Evolutionary conservation across 2,797 vertebrate species (phyloP).

Genomic region (Melanotaenia pygmaea): DNA sequence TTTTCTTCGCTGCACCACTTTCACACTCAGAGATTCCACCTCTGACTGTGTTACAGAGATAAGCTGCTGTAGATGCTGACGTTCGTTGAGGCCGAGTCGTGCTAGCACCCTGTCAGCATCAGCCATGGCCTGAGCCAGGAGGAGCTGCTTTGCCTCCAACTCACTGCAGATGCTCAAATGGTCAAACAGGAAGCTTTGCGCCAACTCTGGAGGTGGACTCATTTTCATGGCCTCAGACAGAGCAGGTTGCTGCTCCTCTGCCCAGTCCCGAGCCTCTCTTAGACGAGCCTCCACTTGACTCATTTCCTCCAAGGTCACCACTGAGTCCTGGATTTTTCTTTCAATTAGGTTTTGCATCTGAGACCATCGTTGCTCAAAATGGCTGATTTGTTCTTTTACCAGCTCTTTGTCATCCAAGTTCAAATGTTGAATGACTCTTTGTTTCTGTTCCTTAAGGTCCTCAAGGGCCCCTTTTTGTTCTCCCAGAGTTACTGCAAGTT

Average conservation of each 20-base stretch:
- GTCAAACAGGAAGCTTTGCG: conserved; percentile 92
- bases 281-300: conserved; percentile 86
- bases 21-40: conserved; percentile 86
- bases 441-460: conserved; percentile 92
- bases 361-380: conserved; percentile 94
- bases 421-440: conserved; percentile 90
- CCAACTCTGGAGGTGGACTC: conserved; percentile 92
- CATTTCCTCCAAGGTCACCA: conserved; percentile 91
- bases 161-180: conserved; percentile 94
- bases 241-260: conserved; percentile 90
- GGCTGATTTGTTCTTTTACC: conserved; percentile 92
- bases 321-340: conserved; percentile 90
- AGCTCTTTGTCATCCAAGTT: conserved; percentile 94
- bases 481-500: conserved; percentile 85
- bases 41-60: conserved; percentile 87
- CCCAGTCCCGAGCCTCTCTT: conserved; percentile 94
- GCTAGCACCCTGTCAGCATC: conserved; percentile 90
- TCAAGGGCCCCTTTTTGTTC: conserved; percentile 89
- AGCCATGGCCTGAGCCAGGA: conserved; percentile 85
- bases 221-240: conserved; percentile 91
- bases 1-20: conserved; percentile 90
- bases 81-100: conserved; percentile 91
- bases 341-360: conserved; percentile 92
- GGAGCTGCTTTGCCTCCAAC: conserved; percentile 92
- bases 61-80: conserved; percentile 88